Percentiles rank a stretch among this genome's conserved stretches.
Evolutionary conservation across 1,140 invertebrate genomes (phyloP).

Genomic region (Pissodes strobi): DNA sequence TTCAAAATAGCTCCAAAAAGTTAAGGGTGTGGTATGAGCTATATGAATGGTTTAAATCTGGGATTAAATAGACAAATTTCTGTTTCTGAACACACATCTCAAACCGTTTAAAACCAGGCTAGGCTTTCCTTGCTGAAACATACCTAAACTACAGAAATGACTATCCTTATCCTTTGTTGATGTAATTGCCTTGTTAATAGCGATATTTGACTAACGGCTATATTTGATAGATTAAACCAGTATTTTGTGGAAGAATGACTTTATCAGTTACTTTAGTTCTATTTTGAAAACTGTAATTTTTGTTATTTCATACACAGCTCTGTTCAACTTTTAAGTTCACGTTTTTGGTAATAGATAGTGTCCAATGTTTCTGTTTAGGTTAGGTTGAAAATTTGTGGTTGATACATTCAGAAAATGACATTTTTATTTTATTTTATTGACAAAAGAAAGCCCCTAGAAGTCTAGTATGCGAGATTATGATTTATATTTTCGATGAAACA

Average conservation of each 20-base stretch:
- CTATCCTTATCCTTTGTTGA: constrained; percentile 13
- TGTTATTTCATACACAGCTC: constrained; percentile 11
- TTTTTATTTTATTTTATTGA: constrained; percentile 27
- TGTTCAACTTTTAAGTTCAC: constrained; percentile 8
- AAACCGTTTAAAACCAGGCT: constrained; percentile 29
- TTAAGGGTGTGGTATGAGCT: too few relatives aligned
- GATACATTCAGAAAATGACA: constrained; percentile 10
- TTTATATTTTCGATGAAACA: constrained; percentile 4
- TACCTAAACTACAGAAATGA: constrained; percentile 26
- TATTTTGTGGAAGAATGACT: constrained; percentile 17
- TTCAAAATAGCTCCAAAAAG: too few relatives aligned
- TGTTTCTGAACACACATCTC: constrained; percentile 21
- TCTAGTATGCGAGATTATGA: constrained; percentile 21
- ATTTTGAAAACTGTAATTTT: background rate
- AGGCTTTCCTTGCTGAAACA: constrained; percentile 33
- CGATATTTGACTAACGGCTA: constrained; percentile 30
- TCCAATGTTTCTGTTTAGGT: constrained; percentile 25
- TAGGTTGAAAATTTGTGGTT: constrained; percentile 30
- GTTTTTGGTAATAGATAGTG: constrained; percentile 33
- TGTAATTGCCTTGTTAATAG: constrained; percentile 36
- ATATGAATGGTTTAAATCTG: too few relatives aligned
- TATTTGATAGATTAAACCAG: constrained; percentile 22
- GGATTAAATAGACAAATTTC: too few relatives aligned
- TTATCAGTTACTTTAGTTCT: constrained; percentile 3
- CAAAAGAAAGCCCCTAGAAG: constrained; percentile 37